Conservation (phyloP, 2,113 vertebrate species). For the Mormyrus iriodes region DNA sequence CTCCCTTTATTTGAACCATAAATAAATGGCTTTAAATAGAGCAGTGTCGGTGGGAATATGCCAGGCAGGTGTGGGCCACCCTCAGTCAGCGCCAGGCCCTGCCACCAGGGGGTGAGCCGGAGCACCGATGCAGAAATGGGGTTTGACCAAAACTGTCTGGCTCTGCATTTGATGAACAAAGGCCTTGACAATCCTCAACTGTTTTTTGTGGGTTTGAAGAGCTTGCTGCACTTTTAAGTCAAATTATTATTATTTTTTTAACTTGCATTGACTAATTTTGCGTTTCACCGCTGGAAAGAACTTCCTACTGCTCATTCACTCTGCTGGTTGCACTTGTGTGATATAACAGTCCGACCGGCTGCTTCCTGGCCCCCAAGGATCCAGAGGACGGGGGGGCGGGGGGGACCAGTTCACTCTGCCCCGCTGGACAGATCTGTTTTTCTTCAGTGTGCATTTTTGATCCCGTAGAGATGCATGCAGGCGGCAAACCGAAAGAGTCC, state of each 20-base stretch:
- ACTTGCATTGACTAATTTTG: not conserved
- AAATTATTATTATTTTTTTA: not conserved
- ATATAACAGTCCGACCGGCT: slow-evolving; percentile 8
- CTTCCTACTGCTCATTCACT: not conserved
- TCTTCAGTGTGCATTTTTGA: slow-evolving; percentile 54
- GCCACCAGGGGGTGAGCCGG: not conserved
- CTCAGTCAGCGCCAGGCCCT: not conserved
- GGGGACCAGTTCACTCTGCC: not conserved
- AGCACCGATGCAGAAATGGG: not conserved
- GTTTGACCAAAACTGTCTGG: not conserved
- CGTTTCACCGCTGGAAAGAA: not conserved
- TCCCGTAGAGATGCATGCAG: slow-evolving; percentile 53
- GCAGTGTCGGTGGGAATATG: slow-evolving; percentile 60
- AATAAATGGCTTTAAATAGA: slow-evolving; percentile 69
- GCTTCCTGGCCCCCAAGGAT: not conserved
- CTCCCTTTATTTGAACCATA: slow-evolving; percentile 59
- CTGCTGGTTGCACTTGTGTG: not conserved
- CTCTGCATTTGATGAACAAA: not conserved
- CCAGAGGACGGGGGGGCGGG: not conserved
- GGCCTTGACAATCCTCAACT: not conserved
- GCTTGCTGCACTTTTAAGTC: not conserved
- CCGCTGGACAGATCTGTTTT: slow-evolving; percentile 54
- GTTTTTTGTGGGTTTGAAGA: not conserved
- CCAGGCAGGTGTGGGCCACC: slow-evolving; percentile 32
- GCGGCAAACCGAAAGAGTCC: slow-evolving; percentile 44